Evolutionary conservation across 2,888 invertebrate species (phyloP).

Genomic region (Brassicogethes aeneus): DNA sequence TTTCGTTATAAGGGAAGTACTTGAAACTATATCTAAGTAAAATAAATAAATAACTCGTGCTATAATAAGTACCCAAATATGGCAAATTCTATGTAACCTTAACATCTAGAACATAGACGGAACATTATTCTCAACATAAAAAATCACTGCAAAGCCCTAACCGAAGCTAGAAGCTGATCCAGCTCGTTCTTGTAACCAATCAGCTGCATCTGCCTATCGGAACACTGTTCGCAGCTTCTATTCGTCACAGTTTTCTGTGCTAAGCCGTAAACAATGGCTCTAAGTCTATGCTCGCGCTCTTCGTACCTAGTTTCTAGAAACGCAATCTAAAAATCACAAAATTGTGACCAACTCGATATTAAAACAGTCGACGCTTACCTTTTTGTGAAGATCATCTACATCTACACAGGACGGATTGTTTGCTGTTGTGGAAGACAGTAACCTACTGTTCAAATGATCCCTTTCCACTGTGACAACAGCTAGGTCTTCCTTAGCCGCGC

Average conservation of each 20-base stretch:
- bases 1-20: too few species aligned
- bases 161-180: conserved; percentile 38
- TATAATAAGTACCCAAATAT: too few species aligned
- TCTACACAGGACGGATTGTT: conserved; percentile 9
- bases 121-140: too few species aligned
- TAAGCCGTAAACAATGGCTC: conserved; percentile 41
- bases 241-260: conserved; percentile 37
- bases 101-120: too few species aligned
- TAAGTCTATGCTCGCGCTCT: conserved; percentile 41
- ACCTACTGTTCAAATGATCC: conserved; percentile 43
- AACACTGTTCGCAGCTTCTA: conserved; percentile 37
- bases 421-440: conserved; percentile 16
- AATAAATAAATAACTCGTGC: too few species aligned
- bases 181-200: conserved; percentile 40
- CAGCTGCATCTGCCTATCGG: conserved; percentile 37
- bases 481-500: conserved; percentile 41
- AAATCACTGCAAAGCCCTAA: conserved; percentile 32
- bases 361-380: conserved; percentile 1
- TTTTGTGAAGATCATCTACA: conserved; percentile 7
- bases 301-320: conserved; percentile 42
- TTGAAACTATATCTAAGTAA: too few species aligned
- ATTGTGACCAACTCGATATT: background rate
- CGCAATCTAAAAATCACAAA: conserved; percentile 30
- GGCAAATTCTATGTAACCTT: too few species aligned
- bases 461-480: conserved; percentile 46